phyloP scores from a whole-genome alignment of 1,140 invertebrate genomes.

The Pachypsylla venusta region DNA sequence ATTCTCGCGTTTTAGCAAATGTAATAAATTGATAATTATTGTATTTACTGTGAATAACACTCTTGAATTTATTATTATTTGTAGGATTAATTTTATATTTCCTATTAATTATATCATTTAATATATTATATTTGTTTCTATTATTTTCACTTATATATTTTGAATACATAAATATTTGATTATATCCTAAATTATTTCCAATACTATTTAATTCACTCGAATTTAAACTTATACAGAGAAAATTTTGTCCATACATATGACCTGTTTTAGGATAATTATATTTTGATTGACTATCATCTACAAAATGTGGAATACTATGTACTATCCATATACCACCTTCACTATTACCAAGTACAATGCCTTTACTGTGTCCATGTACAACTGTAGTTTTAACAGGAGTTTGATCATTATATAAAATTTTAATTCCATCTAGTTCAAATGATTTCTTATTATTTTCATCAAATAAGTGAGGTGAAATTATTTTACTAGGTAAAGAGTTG shows the following conservation, averaged over 20 bases:
- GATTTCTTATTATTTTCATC: constrained; percentile 26
- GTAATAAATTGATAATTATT: constrained; percentile 45
- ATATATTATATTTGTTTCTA: constrained; percentile 58
- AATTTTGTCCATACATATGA: constrained; percentile 62
- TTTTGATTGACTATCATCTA: constrained; percentile 25
- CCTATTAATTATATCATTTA: constrained; percentile 43
- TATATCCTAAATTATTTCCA: constrained; percentile 31
- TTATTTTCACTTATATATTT: constrained; percentile 30
- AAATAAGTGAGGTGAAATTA: constrained; percentile 47
- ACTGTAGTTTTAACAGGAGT: constrained; percentile 36
- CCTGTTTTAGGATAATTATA: constrained; percentile 64
- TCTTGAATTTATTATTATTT: constrained; percentile 44
- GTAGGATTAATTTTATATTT: constrained; percentile 28
- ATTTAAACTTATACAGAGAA: constrained; percentile 65
- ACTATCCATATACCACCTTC: constrained; percentile 70
- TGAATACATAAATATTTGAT: constrained; percentile 3
- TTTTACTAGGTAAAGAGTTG: constrained; percentile 56
- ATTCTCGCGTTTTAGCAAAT: constrained; percentile 63
- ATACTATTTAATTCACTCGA: constrained; percentile 47
- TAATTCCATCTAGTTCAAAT: constrained; percentile 27
- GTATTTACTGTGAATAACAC: constrained; percentile 39
- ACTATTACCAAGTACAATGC: constrained; percentile 55
- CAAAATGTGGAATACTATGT: constrained; percentile 75
- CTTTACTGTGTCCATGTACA: constrained; percentile 62
- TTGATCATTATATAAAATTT: constrained; percentile 73